Base-by-base conservation (phyloP, 2,888 invertebrate species). In the Nomada fabriciana region DNA sequence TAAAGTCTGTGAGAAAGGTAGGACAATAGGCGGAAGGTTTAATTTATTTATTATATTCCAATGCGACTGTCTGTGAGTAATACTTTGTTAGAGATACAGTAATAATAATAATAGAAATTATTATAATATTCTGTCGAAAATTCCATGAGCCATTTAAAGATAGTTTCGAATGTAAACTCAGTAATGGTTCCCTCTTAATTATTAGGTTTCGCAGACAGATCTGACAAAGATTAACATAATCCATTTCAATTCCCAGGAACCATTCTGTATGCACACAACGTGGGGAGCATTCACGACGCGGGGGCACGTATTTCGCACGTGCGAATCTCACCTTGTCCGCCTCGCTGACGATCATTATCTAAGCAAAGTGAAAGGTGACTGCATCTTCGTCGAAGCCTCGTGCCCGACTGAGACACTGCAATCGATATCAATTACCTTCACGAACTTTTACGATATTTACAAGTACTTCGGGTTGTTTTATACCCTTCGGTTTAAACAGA, bases 361-460 rank as follows among this genome's bases (percentile, higher is more conserved):
- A 43, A 13, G 13, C 20, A 10, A 61, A 74, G 29, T 10, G 2
- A 7, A 53, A 20, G 2, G 20, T 25, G 42, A 13, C 20, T 20
- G 15, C 52, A 29, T 72, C 25, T 47, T 57, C 36, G 15, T 9
- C 13, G 20, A 52, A 36, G 42, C 18, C n/a, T 20, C 50, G 15
- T 9, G 52, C 11, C 13, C 20, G n/a, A 63, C 59, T 50, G 23
- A 36, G 60, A 50, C 57, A 25, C 47, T 36, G 47, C 53, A 67
- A 80, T 75, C 64, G 75, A 75, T 82, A 42, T 52, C 23, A 59
- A 29, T 47, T 53, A 60, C 65, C 43, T 20, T 20, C 55, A 47
- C 2, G 47, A 53, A 29, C 20, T 47, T 36, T 42, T 64, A 29
- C 29, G 53, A 9, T 7, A 7, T 36, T 5, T 7, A 7, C 36